A percentile compares a stretch with the other conserved stretches of the same genome.
Conservation (phyloP, 1,140 invertebrate species). For the Zaprionus capensis region DNA sequence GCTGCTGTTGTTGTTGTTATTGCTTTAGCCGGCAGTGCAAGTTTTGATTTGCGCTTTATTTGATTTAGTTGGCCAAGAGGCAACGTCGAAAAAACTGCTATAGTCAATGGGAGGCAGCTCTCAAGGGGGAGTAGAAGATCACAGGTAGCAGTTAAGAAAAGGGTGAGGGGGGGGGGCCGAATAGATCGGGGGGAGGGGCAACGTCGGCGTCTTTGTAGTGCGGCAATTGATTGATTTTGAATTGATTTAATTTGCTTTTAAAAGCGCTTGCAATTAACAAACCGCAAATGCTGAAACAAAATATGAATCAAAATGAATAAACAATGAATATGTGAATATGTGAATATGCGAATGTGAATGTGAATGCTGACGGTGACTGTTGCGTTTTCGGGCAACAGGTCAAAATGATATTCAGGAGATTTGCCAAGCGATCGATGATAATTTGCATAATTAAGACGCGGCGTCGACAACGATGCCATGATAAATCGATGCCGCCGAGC, state of each 20-base stretch:
- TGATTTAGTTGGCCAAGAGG: conserved; percentile 55
- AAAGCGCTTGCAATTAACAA: conserved; percentile 71
- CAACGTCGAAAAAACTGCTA: conserved; percentile 26
- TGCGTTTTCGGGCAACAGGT: conserved; percentile 35
- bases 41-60: conserved; percentile 66
- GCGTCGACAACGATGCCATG: conserved; percentile 62
- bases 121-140: too few relatives aligned
- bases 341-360: neutral
- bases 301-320: conserved; percentile 10
- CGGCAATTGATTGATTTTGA: conserved; percentile 73
- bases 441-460: conserved; percentile 80
- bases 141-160: neutral
- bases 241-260: conserved; percentile 54
- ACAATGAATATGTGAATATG: neutral
- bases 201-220: conserved; percentile 59
- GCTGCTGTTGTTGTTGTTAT: conserved; percentile 10
- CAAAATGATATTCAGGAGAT: conserved; percentile 4
- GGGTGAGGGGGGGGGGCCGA: neutral
- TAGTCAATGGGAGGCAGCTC: neutral
- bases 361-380: neutral
- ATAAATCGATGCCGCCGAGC: conserved; percentile 63
- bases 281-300: conserved; percentile 4
- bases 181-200: neutral
- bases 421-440: conserved; percentile 41
- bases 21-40: conserved; percentile 42